Base-by-base conservation (phyloP, 2,113 vertebrate genomes). In the Sceloporus undulatus region DNA sequence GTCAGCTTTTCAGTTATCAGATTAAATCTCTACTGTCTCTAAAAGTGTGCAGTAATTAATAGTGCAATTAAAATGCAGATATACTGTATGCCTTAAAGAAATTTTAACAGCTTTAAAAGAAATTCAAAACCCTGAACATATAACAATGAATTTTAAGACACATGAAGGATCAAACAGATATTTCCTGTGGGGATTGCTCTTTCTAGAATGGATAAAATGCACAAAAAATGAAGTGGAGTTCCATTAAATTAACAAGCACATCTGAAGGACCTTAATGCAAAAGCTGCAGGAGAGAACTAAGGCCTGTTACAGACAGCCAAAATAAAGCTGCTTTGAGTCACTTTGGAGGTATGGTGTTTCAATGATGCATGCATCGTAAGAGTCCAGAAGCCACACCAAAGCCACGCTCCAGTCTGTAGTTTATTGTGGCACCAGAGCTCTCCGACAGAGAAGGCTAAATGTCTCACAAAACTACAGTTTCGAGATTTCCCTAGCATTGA, bases 121-220 rank as follows among this genome's bases (percentile, higher is more conserved):
- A 23, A 48, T 42, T 42, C 71, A 82, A 81, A 87, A 82, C 29
- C 16, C 27, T n/a, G 34, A 75, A 82, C 38, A 82, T 62, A 82
- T 75, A 52, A 82, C 78, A 81, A 87, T 82, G 86, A 23, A 29
- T 74, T 87, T 87, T 65, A 3, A 82, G 71, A 65, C 65, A 74
- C 52, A 82, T 59, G 62, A 87, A 38, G 70, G 52, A 62, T 73
- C 52, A 80, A 74, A 71, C 52, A 74, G 27, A 74, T 56, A 65
- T 65, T 75, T 87, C 66, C 34, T 82, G 34, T 42, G 40, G 54
- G 14, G 18, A 48, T 34, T 81, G 29, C 6, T 65, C 56, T 87
- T 80, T 81, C 42, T 34, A n/a, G 52, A 81, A 59, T 4, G 9
- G 25, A 48, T 48, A 65, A 87, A 85, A 75, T 38, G 13, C 18